Evolutionary conservation across 1,140 invertebrate genomes (phyloP), one percentile per base, ranked within the genome.

Genomic region (Drosophila guanche): DNA sequence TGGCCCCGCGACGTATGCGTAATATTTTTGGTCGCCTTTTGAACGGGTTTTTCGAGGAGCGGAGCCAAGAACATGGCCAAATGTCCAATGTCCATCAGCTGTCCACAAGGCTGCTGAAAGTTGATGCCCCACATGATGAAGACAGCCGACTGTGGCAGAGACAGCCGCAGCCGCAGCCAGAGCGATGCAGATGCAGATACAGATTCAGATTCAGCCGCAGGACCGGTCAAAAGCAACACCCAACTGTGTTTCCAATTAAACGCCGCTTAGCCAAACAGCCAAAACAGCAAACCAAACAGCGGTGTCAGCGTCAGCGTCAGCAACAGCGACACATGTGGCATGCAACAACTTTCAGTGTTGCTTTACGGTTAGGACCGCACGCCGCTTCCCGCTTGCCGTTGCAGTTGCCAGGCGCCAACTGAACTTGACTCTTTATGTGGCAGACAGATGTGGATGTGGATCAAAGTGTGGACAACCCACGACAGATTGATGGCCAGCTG

Each of bases 181-280:
- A 14, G 2, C 2, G 8, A 33, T 8, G 8, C 29, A 8, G 29
- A 8, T 33, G 3, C 29, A 33, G 29, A 33, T 33, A 6, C 29
- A 33, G 29, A 33, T 33, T 3, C 29, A 33, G 8, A 33, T 33
- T 10, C 33, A 37, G 33, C 33, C 33, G 33, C 10, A 37, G 63
- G 76, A 80, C 72, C 73, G 81, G 77, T 79, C 79, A 85, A 75
- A 79, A 76, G 45, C 81, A 86, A 85, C 81, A 85, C 81, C 81
- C 81, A 85, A 85, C 81, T 85, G 81, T 86, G 77, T 88, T 86
- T 86, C 81, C 81, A 86, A 86, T 86, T 86, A 86, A 86, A 88
- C 83, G 77, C 83, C 73, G 77, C 78, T 86, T 80, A 65, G 56
- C 42, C 76, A 80, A 85, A 86, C 73, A 85, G 59, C 70, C 70